These are phyloP conservation scores for Oreochromis tanganicae DNA, from an alignment of 2,113 vertebrate species.

Conservation along the genomic window DNA sequence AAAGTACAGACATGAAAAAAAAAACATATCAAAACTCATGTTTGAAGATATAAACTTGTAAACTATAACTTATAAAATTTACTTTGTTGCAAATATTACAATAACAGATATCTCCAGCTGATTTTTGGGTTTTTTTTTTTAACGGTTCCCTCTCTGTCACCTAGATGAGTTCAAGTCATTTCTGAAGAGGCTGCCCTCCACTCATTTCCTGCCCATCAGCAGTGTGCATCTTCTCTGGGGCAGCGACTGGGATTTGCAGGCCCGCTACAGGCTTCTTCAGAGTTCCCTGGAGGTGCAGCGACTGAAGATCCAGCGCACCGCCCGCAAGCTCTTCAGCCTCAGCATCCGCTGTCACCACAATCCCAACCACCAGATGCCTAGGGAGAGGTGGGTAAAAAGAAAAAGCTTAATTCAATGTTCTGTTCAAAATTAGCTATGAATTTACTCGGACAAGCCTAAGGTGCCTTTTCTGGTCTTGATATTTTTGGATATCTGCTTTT, in stretches of 20 bases:
- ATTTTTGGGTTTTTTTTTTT: not conserved
- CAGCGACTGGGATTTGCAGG: constrained; percentile 98
- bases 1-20: not conserved
- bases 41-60: not conserved
- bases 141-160: not conserved
- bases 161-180: constrained; percentile 98
- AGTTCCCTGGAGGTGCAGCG: constrained; percentile 87
- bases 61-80: not conserved
- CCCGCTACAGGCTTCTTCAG: constrained; percentile 93
- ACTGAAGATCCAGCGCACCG: constrained; percentile 93
- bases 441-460: not conserved
- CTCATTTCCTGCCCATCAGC: constrained; percentile 94
- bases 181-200: constrained; percentile 93
- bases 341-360: constrained; percentile 97
- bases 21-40: not conserved
- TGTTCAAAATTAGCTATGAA: not conserved
- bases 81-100: not conserved
- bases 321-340: constrained; percentile 95
- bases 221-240: constrained; percentile 98
- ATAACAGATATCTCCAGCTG: not conserved
- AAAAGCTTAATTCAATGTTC: not conserved
- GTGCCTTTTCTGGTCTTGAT: not conserved
- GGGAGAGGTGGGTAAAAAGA: constrained; percentile 84
- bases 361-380: constrained; percentile 97
- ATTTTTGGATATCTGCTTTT: not conserved